Conservation (phyloP, 2,113 vertebrate genomes). For the Sula dactylatra region DNA sequence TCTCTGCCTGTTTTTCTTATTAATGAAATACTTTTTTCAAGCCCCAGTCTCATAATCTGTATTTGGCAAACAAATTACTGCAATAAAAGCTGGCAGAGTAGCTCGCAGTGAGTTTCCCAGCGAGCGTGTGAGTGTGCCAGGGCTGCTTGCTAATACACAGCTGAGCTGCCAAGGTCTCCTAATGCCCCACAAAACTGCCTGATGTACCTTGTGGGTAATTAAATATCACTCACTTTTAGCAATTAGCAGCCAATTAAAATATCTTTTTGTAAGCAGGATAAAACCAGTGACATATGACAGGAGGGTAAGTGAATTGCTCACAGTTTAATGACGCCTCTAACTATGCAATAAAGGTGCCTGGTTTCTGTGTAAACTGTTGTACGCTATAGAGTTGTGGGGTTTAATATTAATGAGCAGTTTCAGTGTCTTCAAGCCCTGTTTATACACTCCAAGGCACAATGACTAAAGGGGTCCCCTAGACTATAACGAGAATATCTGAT, state of each 20-base stretch:
- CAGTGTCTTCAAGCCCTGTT: background rate
- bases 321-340: background rate
- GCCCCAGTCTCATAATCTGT: background rate
- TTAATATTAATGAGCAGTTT: background rate
- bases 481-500: background rate
- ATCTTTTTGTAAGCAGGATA: background rate
- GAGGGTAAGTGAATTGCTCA: background rate
- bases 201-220: background rate
- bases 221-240: background rate
- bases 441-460: background rate
- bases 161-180: background rate
- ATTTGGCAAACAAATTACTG: background rate
- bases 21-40: background rate
- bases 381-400: background rate
- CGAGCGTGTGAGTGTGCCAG: background rate
- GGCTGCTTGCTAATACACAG: background rate
- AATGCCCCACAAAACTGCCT: background rate
- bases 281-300: background rate
- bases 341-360: background rate
- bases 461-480: background rate
- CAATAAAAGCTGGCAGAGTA: background rate
- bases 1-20: background rate
- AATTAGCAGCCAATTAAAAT: background rate
- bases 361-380: background rate
- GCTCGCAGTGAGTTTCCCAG: background rate